Evolutionary conservation across 2,888 invertebrate species (phyloP).

Genomic region (Nowickia ferox): DNA sequence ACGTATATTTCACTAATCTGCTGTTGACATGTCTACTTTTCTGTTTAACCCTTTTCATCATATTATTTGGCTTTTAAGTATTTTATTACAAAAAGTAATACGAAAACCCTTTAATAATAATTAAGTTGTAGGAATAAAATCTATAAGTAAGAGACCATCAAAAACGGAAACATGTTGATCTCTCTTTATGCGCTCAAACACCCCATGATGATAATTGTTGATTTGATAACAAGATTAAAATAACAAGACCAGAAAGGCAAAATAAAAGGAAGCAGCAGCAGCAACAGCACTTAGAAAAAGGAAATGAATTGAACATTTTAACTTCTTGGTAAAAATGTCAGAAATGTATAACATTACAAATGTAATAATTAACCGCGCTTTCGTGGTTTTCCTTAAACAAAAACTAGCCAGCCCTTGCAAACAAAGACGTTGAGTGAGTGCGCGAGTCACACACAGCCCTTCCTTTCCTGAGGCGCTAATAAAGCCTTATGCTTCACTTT

Average conservation of each 20-base stretch:
- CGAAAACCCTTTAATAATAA: conserved; percentile 20
- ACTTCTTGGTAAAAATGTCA: conserved; percentile 16
- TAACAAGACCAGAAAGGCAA: conserved; percentile 29
- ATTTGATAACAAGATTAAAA: conserved; percentile 55
- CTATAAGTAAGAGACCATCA: conserved; percentile 37
- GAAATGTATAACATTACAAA: conserved; percentile 58
- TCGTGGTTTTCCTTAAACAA: conserved; percentile 47
- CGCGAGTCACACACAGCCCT: neutral
- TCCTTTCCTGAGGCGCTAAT: conserved; percentile 51
- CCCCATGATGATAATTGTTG: conserved; percentile 69
- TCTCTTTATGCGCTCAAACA: conserved; percentile 30
- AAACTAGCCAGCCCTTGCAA: conserved; percentile 57
- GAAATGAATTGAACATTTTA: conserved; percentile 58
- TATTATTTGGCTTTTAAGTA: conserved; percentile 35
- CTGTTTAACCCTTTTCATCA: conserved; percentile 53
- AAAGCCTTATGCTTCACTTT: conserved; percentile 62
- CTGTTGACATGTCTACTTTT: conserved; percentile 46
- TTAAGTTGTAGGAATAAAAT: conserved; percentile 3
- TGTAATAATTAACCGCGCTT: conserved; percentile 69
- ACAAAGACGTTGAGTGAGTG: conserved; percentile 5
- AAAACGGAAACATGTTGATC: conserved; percentile 65
- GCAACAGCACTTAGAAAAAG: conserved; percentile 20
- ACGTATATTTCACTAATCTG: conserved; percentile 26
- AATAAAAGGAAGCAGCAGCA: conserved; percentile 4
- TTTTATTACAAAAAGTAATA: conserved; percentile 28